phyloP scores from a whole-genome alignment of 2,888 invertebrate genomes.

The Pelosia muscerda region DNA sequence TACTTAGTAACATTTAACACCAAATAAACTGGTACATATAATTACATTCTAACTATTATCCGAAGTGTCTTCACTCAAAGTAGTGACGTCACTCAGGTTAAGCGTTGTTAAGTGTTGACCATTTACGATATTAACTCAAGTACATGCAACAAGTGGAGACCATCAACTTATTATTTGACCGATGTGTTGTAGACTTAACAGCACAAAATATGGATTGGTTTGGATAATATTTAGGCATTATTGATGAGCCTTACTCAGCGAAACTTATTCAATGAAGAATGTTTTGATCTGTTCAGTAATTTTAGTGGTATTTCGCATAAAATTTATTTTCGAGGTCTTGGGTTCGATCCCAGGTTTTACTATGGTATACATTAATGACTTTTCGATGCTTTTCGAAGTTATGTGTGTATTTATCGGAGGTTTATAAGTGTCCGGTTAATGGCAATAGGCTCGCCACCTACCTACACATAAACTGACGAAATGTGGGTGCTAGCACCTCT shows the following conservation, averaged over 20 bases:
- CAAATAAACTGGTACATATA: too few species aligned
- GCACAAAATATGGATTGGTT: neutral
- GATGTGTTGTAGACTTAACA: neutral
- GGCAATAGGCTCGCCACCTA: too few species aligned
- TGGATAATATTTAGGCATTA: neutral
- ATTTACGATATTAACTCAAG: neutral
- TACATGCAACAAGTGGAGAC: conserved; percentile 7
- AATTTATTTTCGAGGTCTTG: neutral
- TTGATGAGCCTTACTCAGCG: neutral
- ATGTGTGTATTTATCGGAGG: too few species aligned
- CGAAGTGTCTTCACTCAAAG: neutral
- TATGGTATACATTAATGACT: too few species aligned
- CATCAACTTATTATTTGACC: neutral
- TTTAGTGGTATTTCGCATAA: neutral
- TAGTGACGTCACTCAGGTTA: neutral
- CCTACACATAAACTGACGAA: too few species aligned
- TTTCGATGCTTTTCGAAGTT: too few species aligned
- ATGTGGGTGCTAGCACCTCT: too few species aligned
- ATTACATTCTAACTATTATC: neutral
- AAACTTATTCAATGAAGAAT: neutral
- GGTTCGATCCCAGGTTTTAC: too few species aligned
- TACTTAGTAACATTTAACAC: too few species aligned
- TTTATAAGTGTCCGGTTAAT: too few species aligned
- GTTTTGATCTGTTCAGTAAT: neutral
- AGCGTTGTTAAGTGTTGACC: neutral